Percentiles rank a stretch among this genome's conserved stretches.
phyloP scores from a whole-genome alignment of 1,140 invertebrate genomes.

The Andricus grossulariae region DNA sequence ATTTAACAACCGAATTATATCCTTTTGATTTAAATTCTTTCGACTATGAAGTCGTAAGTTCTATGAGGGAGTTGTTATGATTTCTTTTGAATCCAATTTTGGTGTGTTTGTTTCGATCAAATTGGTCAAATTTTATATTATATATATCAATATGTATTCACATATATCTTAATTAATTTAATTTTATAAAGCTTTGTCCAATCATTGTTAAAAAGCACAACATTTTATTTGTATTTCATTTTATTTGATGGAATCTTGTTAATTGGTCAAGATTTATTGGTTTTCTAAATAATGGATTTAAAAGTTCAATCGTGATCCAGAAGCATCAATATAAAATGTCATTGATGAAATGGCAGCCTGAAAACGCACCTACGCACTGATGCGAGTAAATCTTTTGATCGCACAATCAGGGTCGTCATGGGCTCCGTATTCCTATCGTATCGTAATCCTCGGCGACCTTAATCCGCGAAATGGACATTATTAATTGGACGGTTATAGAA shows the following conservation, averaged over 20 bases:
- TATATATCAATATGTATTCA: no score
- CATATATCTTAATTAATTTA: no score
- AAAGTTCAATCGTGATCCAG: no score
- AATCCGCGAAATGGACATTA: conserved; percentile 45
- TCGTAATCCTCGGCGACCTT: conserved; percentile 51
- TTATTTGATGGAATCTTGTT: no score
- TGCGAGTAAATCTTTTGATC: neutral
- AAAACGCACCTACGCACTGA: neutral
- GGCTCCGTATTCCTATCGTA: conserved; percentile 5
- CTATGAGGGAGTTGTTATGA: neutral
- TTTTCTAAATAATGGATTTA: no score
- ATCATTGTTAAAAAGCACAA: neutral
- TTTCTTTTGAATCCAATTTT: conserved; percentile 5
- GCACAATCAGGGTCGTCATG: neutral
- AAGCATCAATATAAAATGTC: no score
- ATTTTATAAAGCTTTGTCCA: no score
- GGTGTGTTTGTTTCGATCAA: neutral
- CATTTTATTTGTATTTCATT: no score
- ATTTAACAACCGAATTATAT: neutral
- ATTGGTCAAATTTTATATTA: neutral
- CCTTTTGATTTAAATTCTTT: neutral
- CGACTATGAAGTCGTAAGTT: neutral
- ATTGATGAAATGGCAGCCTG: no score
- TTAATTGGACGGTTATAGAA: conserved; percentile 39
- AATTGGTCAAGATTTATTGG: no score